Evolutionary conservation across 2,113 vertebrate species (phyloP), one percentile per base, ranked within the genome.

Genomic region (Syngnathus typhle): DNA sequence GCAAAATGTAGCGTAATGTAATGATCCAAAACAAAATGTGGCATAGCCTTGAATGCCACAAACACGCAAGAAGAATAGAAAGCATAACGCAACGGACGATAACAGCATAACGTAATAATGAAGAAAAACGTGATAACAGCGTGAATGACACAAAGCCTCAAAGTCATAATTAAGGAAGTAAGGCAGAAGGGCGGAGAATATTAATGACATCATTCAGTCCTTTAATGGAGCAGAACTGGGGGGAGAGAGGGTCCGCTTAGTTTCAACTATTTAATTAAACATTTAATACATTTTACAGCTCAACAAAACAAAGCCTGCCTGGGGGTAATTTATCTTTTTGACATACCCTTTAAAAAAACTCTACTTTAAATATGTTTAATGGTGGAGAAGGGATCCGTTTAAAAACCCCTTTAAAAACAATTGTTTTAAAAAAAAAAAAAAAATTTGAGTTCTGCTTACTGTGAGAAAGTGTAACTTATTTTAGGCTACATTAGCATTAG

Each of bases 141-240:
- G 32, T 19, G 11, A 23, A 62, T 43, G 60, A 43, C 58, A 39
- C 60, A 61, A 61, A 41, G 38, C 38, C 39, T 43, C 12, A 62
- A 44, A 43, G 39, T 62, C 60, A 62, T 13, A 12, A 16, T 58
- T 36, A 58, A 55, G 13, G 23, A 16, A 61, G 59, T 21, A 44
- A 16, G 60, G 5, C 41, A 27, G 41, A 62, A 62, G 60, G 41
- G 60, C 41, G 41, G 41, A 62, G 41, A 62, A 62, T 62, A 44
- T 62, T 46, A 62, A 44, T 15, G 60, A 27, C 21, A 62, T 62
- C 41, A 62, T 62, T 62, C 41, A 16, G 39, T 23, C 41, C 60
- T 62, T 62, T 62, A 62, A 62, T 62, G 60, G 11, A 62, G n/a
- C 60, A 62, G n/a, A 27, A 62, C 60, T 27, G 39, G 12, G 38